A percentile compares a stretch with the other conserved stretches of the same genome.
Evolutionary conservation across 1,140 invertebrate species (phyloP).

Genomic region (honey bee (Apis mellifera)): Amel_HAv3.1 CM009943.2:8457501-8458000

Average conservation of each 20-base stretch:
- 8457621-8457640: too few relatives aligned
- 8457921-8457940: conserved; percentile 29
- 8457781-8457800: neutral
- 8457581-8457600: too few relatives aligned
- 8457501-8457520: too few relatives aligned
- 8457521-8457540: too few relatives aligned
- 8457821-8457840: conserved; percentile 19
- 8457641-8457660: neutral
- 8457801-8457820: conserved; percentile 8
- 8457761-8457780: too few relatives aligned
- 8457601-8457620: too few relatives aligned
- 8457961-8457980: conserved; percentile 20
- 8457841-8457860: conserved; percentile 65
- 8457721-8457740: neutral
- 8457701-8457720: neutral
- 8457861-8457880: conserved; percentile 46
- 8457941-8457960: conserved; percentile 37
- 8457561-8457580: too few relatives aligned
- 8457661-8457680: conserved; percentile 50
- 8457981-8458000: conserved; percentile 23
- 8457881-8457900: conserved; percentile 76
- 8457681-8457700: neutral
- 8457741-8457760: too few relatives aligned
- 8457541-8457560: too few relatives aligned
- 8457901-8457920: conserved; percentile 70